Base-by-base conservation (phyloP, 2,113 vertebrate genomes). In the Oxygymnocypris stewartii region DNA sequence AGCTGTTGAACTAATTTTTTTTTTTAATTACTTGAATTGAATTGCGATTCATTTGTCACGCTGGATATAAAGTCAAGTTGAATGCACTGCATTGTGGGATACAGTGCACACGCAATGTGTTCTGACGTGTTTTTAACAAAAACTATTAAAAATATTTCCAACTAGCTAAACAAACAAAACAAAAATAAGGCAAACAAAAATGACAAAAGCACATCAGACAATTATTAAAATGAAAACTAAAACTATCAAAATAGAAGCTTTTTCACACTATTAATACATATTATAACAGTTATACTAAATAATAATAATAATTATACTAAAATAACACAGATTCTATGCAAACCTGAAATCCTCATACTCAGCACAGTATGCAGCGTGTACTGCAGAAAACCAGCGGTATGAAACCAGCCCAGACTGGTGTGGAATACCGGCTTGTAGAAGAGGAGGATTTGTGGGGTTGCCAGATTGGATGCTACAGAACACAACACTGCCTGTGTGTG, bases 401-500 rank as follows among this genome's bases (percentile, higher is more conserved):
- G 31, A 84, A 74, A 59, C 20, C 78, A 14, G 28, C 20, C 28
- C 44, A 77, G 49, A 79, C 6, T 57, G 49, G 31, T 54, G 16
- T 57, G 76, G 49, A 79, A 79, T 37, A 49, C 76, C 49, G 25
- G 10, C 35, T 42, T 25, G 35, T 35, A 35, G 6, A 35, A 35
- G 16, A 20, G 49, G 7, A 59, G 54, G 78, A 37, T 61, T 79
- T 79, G 54, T 73, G 35, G 77, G 78, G 54, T 42, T 79, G 54
- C 78, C 78, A 61, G 57, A 61, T 61, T 80, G 18, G 37, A 42
- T 74, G 40, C 71, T 5, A 40, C 69, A 73, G 57, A 73, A 73
- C 65, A 69, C 31, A 14, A 76, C 44, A 77, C 28, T 78, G n/a
- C n/a, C n/a, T n/a, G n/a, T n/a, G 9, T 73, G 16, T 73, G 37